Base-by-base conservation (phyloP, 2,888 invertebrate species). In the Perdita meconis region DNA sequence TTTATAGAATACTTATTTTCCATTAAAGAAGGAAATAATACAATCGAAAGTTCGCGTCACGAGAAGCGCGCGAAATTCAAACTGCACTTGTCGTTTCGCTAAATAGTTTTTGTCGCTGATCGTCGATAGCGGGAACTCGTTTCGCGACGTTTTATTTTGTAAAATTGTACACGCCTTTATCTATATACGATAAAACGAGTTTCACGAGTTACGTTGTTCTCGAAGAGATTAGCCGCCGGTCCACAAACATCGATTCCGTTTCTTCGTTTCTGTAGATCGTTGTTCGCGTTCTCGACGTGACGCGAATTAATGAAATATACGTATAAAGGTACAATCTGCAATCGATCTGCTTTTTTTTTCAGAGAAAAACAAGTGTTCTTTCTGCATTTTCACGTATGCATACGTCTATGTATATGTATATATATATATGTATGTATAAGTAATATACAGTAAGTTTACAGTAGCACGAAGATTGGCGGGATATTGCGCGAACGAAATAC, bases 371-470 rank as follows among this genome's bases (percentile, higher is more conserved):
- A 61, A 80, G 66, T 50, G 53, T 75, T 59, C 77, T 16, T 51
- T 51, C 36, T 59, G 60, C 68, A 55, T 80, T 63, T 71, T 70
- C 75, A 44, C 75, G 24, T 75, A 74, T 47, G 53, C 73, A 63
- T 78, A 78, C 66, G 40, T 71, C 64, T 80, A 76, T 59, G 34
- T 68, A 26, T 76, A 85, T 78, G 19, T 44, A 44, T 56, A 42
- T 64, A 60, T 67, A 51, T 68, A 24, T 73, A 64, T 71, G 42
- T 82, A 87, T 81, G 78, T 84, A 86, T 88, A 87, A 87, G 83
- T 89, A 91, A 90, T 91, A 87, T 91, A 91, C 91, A 91, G 78
- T 89, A 87, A 90, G 88, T 89, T 90, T 89, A 90, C 88, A 86
- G 63, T 82, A 83, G 82, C 68, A 70, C 78, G 81, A 81, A 80